These are phyloP conservation scores for Volucella bombylans DNA, from an alignment of 2,888 invertebrate genomes.

Conservation along the genomic window DNA sequence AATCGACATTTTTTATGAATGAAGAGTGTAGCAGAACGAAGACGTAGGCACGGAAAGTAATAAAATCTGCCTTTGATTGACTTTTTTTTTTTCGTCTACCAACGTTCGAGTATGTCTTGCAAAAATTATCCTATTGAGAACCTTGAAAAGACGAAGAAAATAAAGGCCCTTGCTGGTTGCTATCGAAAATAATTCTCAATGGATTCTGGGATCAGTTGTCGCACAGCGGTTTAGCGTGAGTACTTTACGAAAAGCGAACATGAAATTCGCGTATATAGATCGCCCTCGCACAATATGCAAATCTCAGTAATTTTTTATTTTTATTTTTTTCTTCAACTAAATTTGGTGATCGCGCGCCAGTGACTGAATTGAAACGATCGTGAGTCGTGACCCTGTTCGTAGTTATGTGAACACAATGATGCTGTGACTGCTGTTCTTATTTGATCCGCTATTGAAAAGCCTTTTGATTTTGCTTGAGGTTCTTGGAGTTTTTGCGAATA, in stretches of 20 bases:
- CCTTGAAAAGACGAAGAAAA: conserved; percentile 38
- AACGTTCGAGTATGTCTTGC: conserved; percentile 13
- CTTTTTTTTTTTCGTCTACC: conserved; percentile 34
- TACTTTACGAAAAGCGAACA: conserved; percentile 14
- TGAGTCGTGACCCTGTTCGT: neutral
- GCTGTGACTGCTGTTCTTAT: conserved; percentile 50
- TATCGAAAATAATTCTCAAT: conserved; percentile 11
- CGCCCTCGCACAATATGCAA: conserved; percentile 79
- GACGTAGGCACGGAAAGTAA: neutral
- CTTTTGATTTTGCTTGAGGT: conserved; percentile 21
- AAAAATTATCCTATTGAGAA: conserved; percentile 53
- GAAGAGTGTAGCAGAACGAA: conserved; percentile 22
- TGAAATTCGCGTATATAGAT: conserved; percentile 22
- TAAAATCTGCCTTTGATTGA: conserved; percentile 53
- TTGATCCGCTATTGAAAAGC: conserved; percentile 48
- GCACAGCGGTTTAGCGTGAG: conserved; percentile 26
- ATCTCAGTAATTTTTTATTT: conserved; percentile 78
- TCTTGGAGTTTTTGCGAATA: conserved; percentile 42
- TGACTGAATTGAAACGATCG: conserved; percentile 47
- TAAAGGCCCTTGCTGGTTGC: conserved; percentile 50
- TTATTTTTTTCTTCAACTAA: conserved; percentile 56
- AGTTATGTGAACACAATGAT: conserved; percentile 29
- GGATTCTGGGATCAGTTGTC: conserved; percentile 47
- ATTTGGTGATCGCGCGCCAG: conserved; percentile 69
- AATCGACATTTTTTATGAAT: conserved; percentile 61